Evolutionary conservation across 2,888 invertebrate genomes (phyloP).

Genomic region (Beris morrisii): DNA sequence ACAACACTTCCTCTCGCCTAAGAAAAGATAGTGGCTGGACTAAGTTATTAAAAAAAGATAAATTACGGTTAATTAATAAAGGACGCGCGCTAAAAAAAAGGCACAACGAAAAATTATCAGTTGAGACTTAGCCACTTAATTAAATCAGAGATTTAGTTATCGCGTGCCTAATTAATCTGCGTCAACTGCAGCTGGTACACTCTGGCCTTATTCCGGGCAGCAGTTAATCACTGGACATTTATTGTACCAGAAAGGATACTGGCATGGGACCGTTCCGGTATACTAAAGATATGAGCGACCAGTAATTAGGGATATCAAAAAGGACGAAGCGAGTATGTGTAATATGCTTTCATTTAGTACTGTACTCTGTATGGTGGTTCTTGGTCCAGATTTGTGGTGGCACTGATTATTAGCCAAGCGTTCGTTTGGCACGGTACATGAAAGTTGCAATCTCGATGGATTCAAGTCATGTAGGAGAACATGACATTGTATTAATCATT

Average conservation of each 20-base stretch:
- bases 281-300: slow-evolving; percentile 10
- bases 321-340: neutral
- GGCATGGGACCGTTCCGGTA: neutral
- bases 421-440: too few relatives aligned
- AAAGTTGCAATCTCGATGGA: too few relatives aligned
- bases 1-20: too few relatives aligned
- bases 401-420: neutral
- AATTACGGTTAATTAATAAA: slow-evolving; percentile 20
- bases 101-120: slow-evolving; percentile 14
- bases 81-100: neutral
- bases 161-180: slow-evolving; percentile 32
- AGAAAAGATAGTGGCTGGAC: neutral
- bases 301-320: slow-evolving; percentile 16
- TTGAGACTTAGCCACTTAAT: slow-evolving; percentile 28
- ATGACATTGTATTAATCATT: too few relatives aligned
- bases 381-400: slow-evolving; percentile 12
- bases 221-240: slow-evolving; percentile 25
- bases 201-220: slow-evolving; percentile 2
- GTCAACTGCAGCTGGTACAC: slow-evolving; percentile 26
- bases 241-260: slow-evolving; percentile 16
- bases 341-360: neutral
- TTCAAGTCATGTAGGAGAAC: too few relatives aligned
- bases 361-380: neutral
- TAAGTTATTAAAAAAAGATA: slow-evolving; percentile 25
- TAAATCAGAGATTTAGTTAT: slow-evolving; percentile 28